phyloP scores from a whole-genome alignment of 2,888 invertebrate species.

The Tupiocoris notatus region DNA sequence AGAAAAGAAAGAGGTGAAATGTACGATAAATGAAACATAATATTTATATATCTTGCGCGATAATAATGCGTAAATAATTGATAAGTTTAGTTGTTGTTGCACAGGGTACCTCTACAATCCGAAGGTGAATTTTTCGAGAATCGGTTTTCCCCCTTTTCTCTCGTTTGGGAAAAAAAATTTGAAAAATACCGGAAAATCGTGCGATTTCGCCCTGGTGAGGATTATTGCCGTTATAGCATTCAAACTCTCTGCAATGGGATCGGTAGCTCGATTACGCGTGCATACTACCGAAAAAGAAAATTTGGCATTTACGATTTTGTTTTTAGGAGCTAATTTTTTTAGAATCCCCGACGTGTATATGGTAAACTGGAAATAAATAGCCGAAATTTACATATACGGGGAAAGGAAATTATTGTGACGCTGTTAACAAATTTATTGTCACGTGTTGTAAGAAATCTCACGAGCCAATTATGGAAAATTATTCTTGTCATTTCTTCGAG shows the following conservation, averaged over 20 bases:
- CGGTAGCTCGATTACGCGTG: conserved; percentile 2
- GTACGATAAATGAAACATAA: conserved; percentile 27
- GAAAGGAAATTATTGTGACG: conserved; percentile 3
- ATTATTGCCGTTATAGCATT: not conserved
- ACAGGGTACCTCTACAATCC: conserved; percentile 19
- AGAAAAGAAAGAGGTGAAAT: conserved; percentile 14
- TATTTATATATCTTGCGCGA: conserved; percentile 30
- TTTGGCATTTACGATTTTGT: conserved; percentile 6
- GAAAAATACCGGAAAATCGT: not conserved
- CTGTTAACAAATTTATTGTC: not conserved
- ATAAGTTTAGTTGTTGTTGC: conserved; percentile 36
- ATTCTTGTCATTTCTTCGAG: not conserved
- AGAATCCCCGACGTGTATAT: not conserved
- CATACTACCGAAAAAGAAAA: not conserved
- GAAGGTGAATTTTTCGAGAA: conserved; percentile 3
- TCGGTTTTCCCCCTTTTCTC: not conserved
- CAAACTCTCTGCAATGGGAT: conserved; percentile 38
- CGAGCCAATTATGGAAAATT: not conserved
- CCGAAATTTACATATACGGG: not conserved
- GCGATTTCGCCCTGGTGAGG: not conserved
- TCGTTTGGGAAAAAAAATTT: not conserved
- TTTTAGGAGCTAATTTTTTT: conserved; percentile 9
- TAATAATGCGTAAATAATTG: conserved; percentile 23
- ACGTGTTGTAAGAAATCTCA: not conserved
- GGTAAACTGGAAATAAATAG: not conserved